A percentile compares a stretch with the other conserved stretches of the same genome.
phyloP scores from a whole-genome alignment of 2,888 invertebrate species.

The Drosophila sordidula region DNA sequence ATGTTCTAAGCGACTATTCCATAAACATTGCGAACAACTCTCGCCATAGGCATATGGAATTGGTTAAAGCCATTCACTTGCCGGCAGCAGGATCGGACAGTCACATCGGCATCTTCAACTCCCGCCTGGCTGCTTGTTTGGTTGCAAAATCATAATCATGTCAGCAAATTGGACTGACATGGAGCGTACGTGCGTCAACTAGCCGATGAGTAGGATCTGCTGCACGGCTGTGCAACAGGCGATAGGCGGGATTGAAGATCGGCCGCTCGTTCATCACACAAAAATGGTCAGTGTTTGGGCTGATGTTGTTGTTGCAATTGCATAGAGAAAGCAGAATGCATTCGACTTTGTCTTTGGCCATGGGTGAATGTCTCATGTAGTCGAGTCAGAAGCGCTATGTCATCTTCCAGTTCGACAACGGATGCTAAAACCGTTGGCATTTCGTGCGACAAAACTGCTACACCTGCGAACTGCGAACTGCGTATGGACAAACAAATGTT shows the following conservation, averaged over 20 bases:
- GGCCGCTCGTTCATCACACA: slow-evolving; percentile 39
- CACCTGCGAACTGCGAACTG: slow-evolving; percentile 27
- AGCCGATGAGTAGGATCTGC: slow-evolving; percentile 75
- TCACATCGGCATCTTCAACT: slow-evolving; percentile 51
- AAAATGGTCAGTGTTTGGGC: slow-evolving; percentile 45
- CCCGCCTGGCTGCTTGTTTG: slow-evolving; percentile 54
- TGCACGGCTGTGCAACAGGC: slow-evolving; percentile 16
- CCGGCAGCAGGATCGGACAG: slow-evolving; percentile 28
- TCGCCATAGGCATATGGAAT: slow-evolving; percentile 36
- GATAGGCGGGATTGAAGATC: slow-evolving; percentile 57
- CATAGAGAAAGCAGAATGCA: slow-evolving; percentile 59
- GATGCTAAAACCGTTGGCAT: slow-evolving; percentile 73
- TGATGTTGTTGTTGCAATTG: slow-evolving; percentile 16
- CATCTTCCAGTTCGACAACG: slow-evolving; percentile 76
- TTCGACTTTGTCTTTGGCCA: slow-evolving; percentile 46
- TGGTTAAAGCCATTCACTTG: slow-evolving; percentile 61
- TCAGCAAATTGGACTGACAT: slow-evolving; percentile 81
- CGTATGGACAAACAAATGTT: slow-evolving; percentile 43
- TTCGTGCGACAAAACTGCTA: slow-evolving; percentile 73
- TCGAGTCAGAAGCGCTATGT: slow-evolving; percentile 57
- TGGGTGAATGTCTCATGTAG: slow-evolving; percentile 68
- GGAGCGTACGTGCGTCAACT: slow-evolving; percentile 78
- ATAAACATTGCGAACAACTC: slow-evolving; percentile 37
- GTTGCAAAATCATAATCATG: slow-evolving; percentile 78
- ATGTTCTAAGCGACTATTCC: slow-evolving; percentile 6